A percentile compares a stretch with the other conserved stretches of the same genome.
Evolutionary conservation across 2,888 invertebrate genomes (phyloP).

Genomic region (Eustalomyia histrio): DNA sequence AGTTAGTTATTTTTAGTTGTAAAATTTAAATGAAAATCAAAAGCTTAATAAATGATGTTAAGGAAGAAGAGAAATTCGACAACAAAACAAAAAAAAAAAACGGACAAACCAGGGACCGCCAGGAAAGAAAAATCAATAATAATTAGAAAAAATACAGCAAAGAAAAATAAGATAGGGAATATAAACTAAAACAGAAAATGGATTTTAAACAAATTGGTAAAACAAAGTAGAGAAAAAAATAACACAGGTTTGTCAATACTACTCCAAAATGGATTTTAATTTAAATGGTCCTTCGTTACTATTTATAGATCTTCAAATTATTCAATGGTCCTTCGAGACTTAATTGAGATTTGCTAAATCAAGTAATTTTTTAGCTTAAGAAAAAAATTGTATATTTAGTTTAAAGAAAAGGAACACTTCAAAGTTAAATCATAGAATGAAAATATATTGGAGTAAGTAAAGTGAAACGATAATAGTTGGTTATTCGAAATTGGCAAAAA

Average conservation of each 20-base stretch:
- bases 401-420: not conserved
- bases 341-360: not conserved
- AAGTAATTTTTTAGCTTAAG: not conserved
- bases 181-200: slow-evolving; percentile 32
- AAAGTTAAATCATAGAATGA: not conserved
- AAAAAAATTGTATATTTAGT: not conserved
- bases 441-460: no score
- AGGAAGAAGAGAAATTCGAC: slow-evolving; percentile 27
- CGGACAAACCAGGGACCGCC: slow-evolving; percentile 69
- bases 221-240: slow-evolving; percentile 20
- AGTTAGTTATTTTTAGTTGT: slow-evolving; percentile 74
- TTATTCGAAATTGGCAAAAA: no score
- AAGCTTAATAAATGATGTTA: slow-evolving; percentile 55
- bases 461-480: no score
- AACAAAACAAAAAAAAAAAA: slow-evolving; percentile 55
- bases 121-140: slow-evolving; percentile 56
- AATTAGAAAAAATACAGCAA: slow-evolving; percentile 35
- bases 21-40: slow-evolving; percentile 64
- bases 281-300: not conserved
- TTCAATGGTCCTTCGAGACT: not conserved
- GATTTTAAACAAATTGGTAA: slow-evolving; percentile 33
- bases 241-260: not conserved
- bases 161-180: slow-evolving; percentile 44
- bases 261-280: not conserved
- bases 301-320: not conserved